Evolutionary conservation across 2,888 invertebrate species (phyloP), one percentile per base, ranked within the genome.

Genomic region (Rotaria macrura): DNA sequence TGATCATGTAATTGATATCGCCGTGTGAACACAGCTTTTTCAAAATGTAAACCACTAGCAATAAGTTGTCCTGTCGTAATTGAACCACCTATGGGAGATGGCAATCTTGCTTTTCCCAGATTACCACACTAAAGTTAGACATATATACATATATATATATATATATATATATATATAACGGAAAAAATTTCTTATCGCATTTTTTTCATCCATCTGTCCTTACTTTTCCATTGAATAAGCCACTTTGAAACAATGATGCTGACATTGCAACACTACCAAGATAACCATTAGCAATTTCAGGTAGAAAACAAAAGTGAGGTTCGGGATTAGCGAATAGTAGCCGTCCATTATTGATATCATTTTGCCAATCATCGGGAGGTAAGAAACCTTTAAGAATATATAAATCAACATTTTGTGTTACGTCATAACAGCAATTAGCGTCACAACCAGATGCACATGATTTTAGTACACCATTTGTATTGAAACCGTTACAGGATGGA

Each of bases 361-460:
- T 43, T 43, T n/a, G 25, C 79, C 79, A 79, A 43, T 79, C 79
- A 10, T 79, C 20, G 5, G 79, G 79, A 4, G 79, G 79, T 43
- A 79, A 25, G n/a, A 25, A 79, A 12, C 79, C 79, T 79, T 79
- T 79, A 12, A 25, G 40, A 12, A 79, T 79, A 5, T 79, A 79
- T 43, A 79, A 40, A 43, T 79, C 79, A 43, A 79, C 79, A 79
- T 79, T 79, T n/a, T 79, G 25, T 79, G 79, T 79, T n/a, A 79
- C 79, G 20, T 79, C 79, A n/a, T 79, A 79, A 43, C 79, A 79
- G 14, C 79, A 79, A 40, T 34, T 34, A 43, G 25, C 43, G 43
- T 79, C 79, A 79, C 79, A 79, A n/a, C 79, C 79, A 2, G 79
- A 23, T 40, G 79, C 43, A 43, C 79, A 79, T 12, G 43, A 43